Base-by-base conservation (phyloP, 2,113 vertebrate genomes). In the Calidris pugnax region DNA sequence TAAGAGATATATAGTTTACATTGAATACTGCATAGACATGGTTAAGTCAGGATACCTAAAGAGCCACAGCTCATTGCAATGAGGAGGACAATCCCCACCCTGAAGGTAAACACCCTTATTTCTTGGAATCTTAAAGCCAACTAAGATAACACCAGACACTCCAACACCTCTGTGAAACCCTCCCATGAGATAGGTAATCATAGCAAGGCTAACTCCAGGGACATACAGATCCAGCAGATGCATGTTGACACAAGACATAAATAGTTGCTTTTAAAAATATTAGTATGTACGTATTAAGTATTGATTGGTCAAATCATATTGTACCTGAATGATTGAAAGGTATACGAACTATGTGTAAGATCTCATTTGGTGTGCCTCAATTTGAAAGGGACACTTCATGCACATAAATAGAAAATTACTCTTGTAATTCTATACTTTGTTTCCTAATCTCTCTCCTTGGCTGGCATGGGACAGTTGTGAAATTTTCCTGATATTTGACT, bases 401-500 rank as follows among this genome's bases (percentile, higher is more conserved):
- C 11, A 32, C 63, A 35, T 32, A 21, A 60, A 43, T 50, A 60
- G 51, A 51, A 10, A 68, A 59, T 69, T 60, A 69, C 8, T 30
- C 39, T 30, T 47, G 7, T 37, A 69, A 69, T 78, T 69, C 64
- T 69, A 26, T 43, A n/a, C 27, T 77, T 68, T 48, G 14, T 1
- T 0, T 37, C 56, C 27, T 62, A 33, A 28, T 23, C 12, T 47
- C 57, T 74, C 35, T 33, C 39, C 21, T 67, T 1, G 1, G 7
- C 37, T 2, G 2, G 3, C 37, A 27, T 1, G 2, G 37, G 8
- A 6, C 3, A 47, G 9, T 39, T 53, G 22, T 0, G 2, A 67
- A 60, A 45, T n/a, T 55, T 62, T 62, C 3, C 2, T 76, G 24
- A 60, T 68, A 5, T 77, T 48, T 80, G 47, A 69, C 32, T 53